Conservation (phyloP, 2,797 vertebrate species). For the Clamator glandarius region DNA sequence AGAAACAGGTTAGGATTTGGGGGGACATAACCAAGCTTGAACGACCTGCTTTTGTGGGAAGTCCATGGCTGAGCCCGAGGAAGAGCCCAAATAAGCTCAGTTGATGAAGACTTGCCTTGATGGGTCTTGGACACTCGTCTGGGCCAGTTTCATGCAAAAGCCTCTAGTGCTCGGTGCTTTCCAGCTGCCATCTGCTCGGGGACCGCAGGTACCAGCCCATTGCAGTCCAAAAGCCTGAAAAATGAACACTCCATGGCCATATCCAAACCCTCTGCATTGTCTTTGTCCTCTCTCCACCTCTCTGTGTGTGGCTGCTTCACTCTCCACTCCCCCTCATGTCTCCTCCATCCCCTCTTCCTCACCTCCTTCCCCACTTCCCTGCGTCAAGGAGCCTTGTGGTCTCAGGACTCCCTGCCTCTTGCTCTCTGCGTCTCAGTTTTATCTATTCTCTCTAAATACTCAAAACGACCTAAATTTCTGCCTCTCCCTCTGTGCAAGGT, state of each 20-base stretch:
- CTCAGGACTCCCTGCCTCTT: not conserved
- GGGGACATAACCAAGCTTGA: not conserved
- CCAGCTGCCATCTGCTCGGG: not conserved
- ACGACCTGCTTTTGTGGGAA: not conserved
- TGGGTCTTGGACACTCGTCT: not conserved
- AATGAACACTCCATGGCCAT: not conserved
- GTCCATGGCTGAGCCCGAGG: not conserved
- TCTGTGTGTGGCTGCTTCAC: rapidly evolving
- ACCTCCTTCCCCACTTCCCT: not conserved
- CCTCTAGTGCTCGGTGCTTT: not conserved
- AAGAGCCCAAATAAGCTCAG: not conserved
- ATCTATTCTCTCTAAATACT: not conserved
- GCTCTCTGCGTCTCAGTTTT: not conserved
- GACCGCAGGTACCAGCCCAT: not conserved
- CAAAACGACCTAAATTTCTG: not conserved
- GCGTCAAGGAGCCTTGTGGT: not conserved
- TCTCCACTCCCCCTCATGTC: rapidly evolving
- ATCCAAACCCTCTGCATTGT: not conserved
- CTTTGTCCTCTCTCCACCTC: not conserved
- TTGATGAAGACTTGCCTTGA: not conserved
- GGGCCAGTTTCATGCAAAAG: not conserved
- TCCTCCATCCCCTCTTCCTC: not conserved
- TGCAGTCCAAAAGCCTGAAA: not conserved
- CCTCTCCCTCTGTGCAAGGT: rapidly evolving
- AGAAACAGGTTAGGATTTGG: rapidly evolving